Evolutionary conservation across 2,888 invertebrate genomes (phyloP), one percentile per base, ranked within the genome.

Genomic region (Melanchra persicariae): DNA sequence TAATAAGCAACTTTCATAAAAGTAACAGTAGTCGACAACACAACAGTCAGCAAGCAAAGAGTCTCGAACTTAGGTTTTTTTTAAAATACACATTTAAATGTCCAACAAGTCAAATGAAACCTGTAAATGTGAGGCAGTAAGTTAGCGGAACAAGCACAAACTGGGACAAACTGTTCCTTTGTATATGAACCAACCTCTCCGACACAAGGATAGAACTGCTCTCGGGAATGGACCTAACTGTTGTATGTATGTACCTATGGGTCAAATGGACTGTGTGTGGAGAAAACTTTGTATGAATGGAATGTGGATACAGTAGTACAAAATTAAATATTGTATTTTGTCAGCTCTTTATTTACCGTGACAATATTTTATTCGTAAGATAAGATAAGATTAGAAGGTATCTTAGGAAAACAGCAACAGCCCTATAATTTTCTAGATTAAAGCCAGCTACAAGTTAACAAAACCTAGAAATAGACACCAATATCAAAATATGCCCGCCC

Each of bases 141-240:
- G 66, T 81, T 66, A 40, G 17, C 17, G 4, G 51, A 71, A 66
- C 68, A 43, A 70, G 60, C 59, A n/a, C 17, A 22, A 81, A 78
- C 77, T 81, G 66, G 81, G 61, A 59, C 64, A 64, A 70, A 43
- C 57, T 58, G 34, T 30, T 49, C 19, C 24, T 22, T 71, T 66
- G 67, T 66, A 19, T 30, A 51, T 43, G n/a, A 7, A 58, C 19
- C 22, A 34, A 43, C 34, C 24, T 51, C 45, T 22, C 12, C 10
- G 43, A 22, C 45, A 19, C 37, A 12, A 9, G 52, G 30, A 52
- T 24, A 9, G 30, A 55, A 55, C 34, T 34, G n/a, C n/a, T 55
- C 34, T 15, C 34, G n/a, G 37, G 37, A 40, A 22, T 51, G 45
- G 51, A 51, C 57, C 51, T 15, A 40, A 74, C 51, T 47, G 12